Evolutionary conservation across 2,113 vertebrate species (phyloP).

Genomic region (Cepphus grylle): DNA sequence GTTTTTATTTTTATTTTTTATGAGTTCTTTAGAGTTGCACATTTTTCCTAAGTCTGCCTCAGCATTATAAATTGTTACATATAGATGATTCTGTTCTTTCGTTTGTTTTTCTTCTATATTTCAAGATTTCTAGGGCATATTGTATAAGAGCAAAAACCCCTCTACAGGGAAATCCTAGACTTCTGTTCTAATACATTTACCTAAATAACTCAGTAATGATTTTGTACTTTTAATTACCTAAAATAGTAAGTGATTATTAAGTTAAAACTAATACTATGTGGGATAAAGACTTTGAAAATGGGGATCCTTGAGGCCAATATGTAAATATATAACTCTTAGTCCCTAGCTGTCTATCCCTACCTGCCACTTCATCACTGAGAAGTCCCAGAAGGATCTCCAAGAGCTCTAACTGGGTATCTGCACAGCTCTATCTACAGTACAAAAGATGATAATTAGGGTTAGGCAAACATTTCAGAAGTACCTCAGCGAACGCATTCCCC

Average conservation of each 20-base stretch:
- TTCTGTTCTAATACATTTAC: not conserved
- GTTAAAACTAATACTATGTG: not conserved
- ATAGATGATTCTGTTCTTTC: not conserved
- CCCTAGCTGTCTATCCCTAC: not conserved
- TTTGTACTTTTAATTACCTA: not conserved
- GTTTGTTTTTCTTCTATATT: not conserved
- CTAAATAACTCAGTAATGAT: not conserved
- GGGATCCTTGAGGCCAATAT: not conserved
- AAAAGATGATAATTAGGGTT: not conserved
- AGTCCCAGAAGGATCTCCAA: not conserved
- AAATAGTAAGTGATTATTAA: not conserved
- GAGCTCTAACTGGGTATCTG: not conserved
- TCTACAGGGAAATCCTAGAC: not conserved
- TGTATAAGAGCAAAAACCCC: not conserved
- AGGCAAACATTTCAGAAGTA: not conserved
- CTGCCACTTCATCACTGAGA: not conserved
- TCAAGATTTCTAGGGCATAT: not conserved
- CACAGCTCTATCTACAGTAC: not conserved
- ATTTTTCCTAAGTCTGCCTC: not conserved
- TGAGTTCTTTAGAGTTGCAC: not conserved
- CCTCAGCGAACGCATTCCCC: not conserved
- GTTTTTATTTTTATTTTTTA: not conserved
- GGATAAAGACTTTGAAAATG: not conserved
- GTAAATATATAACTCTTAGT: not conserved
- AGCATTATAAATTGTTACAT: not conserved